These are phyloP conservation scores for Silurus lanzhouensis DNA, from an alignment of 2,797 vertebrate genomes.

Conservation along the genomic window DNA sequence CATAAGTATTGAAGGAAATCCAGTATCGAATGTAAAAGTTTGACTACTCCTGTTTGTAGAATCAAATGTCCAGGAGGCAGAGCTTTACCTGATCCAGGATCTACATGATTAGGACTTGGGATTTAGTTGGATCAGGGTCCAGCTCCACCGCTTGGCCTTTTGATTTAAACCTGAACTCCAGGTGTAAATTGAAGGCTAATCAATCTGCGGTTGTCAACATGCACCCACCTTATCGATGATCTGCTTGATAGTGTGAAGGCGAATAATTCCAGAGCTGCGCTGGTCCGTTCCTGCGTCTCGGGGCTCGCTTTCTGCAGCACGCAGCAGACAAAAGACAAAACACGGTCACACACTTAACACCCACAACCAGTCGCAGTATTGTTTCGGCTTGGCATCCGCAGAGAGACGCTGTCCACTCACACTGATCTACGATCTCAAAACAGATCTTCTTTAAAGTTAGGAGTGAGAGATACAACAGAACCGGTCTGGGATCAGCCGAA, in stretches of 20 bases:
- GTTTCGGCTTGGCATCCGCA: constrained; percentile 62
- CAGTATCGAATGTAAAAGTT: too few species aligned
- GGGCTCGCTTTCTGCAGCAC: constrained; percentile 88
- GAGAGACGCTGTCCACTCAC: constrained; percentile 33
- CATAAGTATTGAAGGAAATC: neutral
- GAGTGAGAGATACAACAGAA: constrained; percentile 31
- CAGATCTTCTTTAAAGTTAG: constrained; percentile 23
- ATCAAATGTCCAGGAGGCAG: neutral
- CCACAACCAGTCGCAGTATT: constrained; percentile 56
- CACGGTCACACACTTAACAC: neutral
- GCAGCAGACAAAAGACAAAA: constrained; percentile 37
- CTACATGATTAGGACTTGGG: neutral
- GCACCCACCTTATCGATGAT: constrained; percentile 93
- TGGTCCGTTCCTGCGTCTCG: constrained; percentile 95
- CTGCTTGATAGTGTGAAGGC: constrained; percentile 97
- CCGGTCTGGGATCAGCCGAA: constrained; percentile 53
- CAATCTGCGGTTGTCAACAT: neutral
- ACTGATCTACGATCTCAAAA: constrained; percentile 36
- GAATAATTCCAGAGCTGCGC: constrained; percentile 95
- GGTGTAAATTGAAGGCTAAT: neutral
- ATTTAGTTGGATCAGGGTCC: neutral
- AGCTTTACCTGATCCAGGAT: neutral
- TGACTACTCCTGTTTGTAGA: neutral
- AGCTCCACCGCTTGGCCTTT: neutral
- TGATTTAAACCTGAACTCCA: too few species aligned